A percentile compares a stretch with the other conserved stretches of the same genome.
Evolutionary conservation across 2,113 vertebrate genomes (phyloP).

Genomic region (Xerus inauris): DNA sequence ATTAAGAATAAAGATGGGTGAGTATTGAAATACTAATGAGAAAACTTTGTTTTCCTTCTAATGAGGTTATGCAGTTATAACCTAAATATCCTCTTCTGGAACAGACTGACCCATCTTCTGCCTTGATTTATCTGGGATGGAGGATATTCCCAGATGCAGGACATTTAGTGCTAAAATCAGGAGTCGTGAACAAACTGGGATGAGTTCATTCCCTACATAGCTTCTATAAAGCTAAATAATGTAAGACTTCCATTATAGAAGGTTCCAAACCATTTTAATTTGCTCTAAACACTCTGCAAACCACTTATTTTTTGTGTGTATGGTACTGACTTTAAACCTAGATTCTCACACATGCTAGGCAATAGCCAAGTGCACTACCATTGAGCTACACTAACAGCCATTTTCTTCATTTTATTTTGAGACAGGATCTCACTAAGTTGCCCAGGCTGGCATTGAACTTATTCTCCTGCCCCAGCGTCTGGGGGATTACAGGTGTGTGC

Average conservation of each 20-base stretch:
- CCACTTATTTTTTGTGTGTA: rapidly evolving
- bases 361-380: not conserved
- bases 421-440: not conserved
- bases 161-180: not conserved
- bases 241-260: not conserved
- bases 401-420: not conserved
- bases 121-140: not conserved
- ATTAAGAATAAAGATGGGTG: conserved; percentile 81
- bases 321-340: not conserved
- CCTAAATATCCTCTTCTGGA: conserved; percentile 16
- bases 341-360: not conserved
- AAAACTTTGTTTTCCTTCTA: conserved; percentile 73
- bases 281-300: not conserved
- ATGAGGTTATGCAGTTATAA: not conserved
- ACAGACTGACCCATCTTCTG: not conserved
- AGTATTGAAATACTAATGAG: conserved; percentile 71
- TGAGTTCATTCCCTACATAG: not conserved
- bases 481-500: not conserved
- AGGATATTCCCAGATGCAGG: not conserved
- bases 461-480: not conserved
- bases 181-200: not conserved
- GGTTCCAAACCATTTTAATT: not conserved
- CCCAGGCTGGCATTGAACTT: not conserved
- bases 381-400: not conserved
- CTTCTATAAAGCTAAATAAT: not conserved